phyloP scores from a whole-genome alignment of 1,140 invertebrate species.

The Proctacanthus coquilletti region DNA sequence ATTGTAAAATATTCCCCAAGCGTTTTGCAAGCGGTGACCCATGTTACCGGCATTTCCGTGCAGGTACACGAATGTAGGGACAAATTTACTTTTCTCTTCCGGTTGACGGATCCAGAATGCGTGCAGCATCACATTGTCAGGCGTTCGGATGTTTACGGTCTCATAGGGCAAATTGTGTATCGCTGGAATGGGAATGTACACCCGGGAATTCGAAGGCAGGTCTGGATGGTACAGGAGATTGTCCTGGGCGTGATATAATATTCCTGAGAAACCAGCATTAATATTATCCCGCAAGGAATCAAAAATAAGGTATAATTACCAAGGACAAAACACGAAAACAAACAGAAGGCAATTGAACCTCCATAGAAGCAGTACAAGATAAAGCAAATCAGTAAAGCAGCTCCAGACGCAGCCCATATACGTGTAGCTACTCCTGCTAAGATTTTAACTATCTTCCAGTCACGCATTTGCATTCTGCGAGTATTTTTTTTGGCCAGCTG shows the following conservation, averaged over 20 bases:
- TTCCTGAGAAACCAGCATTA: slow-evolving; percentile 40
- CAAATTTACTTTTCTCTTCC: slow-evolving; percentile 40
- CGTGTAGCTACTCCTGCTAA: slow-evolving; percentile 28
- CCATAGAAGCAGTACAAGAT: slow-evolving; percentile 72
- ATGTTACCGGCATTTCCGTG: slow-evolving; percentile 96
- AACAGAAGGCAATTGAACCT: slow-evolving; percentile 48
- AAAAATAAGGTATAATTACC: slow-evolving; percentile 33
- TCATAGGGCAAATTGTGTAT: slow-evolving; percentile 56
- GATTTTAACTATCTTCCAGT: slow-evolving; percentile 7
- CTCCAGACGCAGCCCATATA: slow-evolving; percentile 35
- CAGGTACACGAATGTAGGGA: slow-evolving; percentile 74
- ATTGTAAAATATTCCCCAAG: slow-evolving; percentile 60
- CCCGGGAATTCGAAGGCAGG: slow-evolving; percentile 67
- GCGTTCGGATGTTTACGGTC: slow-evolving; percentile 58
- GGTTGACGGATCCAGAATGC: slow-evolving; percentile 74
- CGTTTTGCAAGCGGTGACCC: slow-evolving; percentile 73
- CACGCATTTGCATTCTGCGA: too few species aligned
- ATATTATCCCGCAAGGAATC: too few species aligned
- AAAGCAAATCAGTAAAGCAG: slow-evolving; percentile 47
- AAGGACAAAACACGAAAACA: slow-evolving; percentile 49
- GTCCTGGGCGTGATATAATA: slow-evolving; percentile 76
- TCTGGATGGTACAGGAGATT: slow-evolving; percentile 77
- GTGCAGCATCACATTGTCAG: slow-evolving; percentile 69
- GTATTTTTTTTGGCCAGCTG: too few species aligned
- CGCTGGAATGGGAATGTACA: slow-evolving; percentile 71